phyloP scores from a whole-genome alignment of 2,113 vertebrate genomes.

The Coptodon rendalli region DNA sequence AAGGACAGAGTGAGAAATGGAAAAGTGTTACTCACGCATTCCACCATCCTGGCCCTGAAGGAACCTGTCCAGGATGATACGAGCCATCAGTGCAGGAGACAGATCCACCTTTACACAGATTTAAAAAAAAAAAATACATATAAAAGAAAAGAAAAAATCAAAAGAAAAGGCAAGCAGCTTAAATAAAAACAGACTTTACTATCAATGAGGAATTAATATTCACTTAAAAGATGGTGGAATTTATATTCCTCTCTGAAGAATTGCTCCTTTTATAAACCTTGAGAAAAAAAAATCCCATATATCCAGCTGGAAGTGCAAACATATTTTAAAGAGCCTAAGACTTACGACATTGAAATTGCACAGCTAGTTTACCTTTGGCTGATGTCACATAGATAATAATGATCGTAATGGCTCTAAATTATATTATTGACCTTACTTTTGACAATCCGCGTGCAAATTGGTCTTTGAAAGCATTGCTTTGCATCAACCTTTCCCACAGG shows the following conservation, averaged over 20 bases:
- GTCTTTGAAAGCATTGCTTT: constrained; percentile 49
- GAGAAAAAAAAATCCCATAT: constrained; percentile 5
- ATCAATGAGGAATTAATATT: not conserved
- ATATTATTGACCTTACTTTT: constrained; percentile 60
- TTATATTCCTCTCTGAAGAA: constrained; percentile 12
- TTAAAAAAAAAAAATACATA: not conserved
- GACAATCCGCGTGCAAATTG: constrained; percentile 43
- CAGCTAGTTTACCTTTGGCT: constrained; percentile 1
- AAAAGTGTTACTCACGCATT: constrained; percentile 78
- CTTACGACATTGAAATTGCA: constrained; percentile 29
- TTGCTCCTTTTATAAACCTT: constrained; percentile 21
- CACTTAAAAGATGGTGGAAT: not conserved
- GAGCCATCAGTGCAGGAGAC: constrained; percentile 90
- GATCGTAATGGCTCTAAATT: constrained; percentile 49
- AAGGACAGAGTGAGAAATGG: constrained; percentile 10
- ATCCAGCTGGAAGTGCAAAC: constrained; percentile 5
- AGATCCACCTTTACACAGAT: constrained; percentile 82
- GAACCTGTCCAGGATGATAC: constrained; percentile 86
- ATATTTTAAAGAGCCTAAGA: constrained; percentile 13
- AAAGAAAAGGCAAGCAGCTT: not conserved
- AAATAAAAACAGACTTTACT: not conserved
- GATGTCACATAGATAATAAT: constrained; percentile 52
- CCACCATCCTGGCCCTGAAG: constrained; percentile 79
- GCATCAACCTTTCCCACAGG: constrained; percentile 51
- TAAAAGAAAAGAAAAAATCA: not conserved